Percentiles rank a stretch among this genome's conserved stretches.
phyloP scores from a whole-genome alignment of 2,888 invertebrate genomes.

The Corythucha ciliata region DNA sequence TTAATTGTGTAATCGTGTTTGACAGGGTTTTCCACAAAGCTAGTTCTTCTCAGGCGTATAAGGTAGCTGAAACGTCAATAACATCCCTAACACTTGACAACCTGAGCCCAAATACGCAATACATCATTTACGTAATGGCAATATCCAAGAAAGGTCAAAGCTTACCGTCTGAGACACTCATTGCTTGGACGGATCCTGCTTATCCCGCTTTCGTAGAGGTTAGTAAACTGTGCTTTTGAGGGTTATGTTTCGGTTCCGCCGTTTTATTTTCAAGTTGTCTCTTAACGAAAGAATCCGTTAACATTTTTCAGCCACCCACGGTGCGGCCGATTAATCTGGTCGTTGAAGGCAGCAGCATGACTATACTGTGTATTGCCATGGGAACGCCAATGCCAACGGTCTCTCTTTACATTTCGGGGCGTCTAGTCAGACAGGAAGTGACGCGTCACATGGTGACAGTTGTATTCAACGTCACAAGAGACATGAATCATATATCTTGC shows the following conservation, averaged over 20 bases:
- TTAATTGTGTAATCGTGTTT: too few species aligned
- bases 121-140: conserved; percentile 67
- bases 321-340: conserved; percentile 74
- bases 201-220: conserved; percentile 81
- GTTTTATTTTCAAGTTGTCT: conserved; percentile 3
- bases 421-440: conserved; percentile 69
- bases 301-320: conserved; percentile 62
- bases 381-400: conserved; percentile 79
- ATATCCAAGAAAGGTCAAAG: conserved; percentile 60
- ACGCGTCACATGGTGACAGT: conserved; percentile 78
- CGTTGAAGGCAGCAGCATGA: conserved; percentile 77
- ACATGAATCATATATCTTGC: conserved; percentile 78
- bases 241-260: neutral
- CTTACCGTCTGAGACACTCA: conserved; percentile 67
- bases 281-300: too few species aligned
- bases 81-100: conserved; percentile 62
- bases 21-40: conserved; percentile 62
- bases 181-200: conserved; percentile 81
- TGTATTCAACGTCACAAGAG: conserved; percentile 72
- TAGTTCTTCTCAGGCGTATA: conserved; percentile 51
- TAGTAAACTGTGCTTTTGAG: conserved; percentile 32
- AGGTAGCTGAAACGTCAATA: conserved; percentile 54
- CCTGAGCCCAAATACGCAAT: conserved; percentile 69
- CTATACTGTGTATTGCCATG: conserved; percentile 72
- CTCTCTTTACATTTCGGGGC: conserved; percentile 67